Percentiles rank a stretch among this genome's conserved stretches.
Conservation (phyloP, 2,888 invertebrate species). For the Rhagium mordax region DNA sequence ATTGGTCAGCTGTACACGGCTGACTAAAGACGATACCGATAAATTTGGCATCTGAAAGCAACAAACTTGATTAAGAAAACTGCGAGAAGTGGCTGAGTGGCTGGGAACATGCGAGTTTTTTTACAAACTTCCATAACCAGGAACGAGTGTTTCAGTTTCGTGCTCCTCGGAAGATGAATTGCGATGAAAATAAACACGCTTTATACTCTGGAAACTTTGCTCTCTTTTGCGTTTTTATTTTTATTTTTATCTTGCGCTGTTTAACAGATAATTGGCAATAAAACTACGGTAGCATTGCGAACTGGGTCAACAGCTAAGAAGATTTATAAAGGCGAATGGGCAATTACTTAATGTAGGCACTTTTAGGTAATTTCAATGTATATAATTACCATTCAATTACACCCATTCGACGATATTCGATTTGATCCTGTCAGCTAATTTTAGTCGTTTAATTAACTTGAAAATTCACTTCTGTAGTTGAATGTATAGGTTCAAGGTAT, state of each 20-base stretch:
- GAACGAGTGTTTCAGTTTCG: slow-evolving; percentile 32
- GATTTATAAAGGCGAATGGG: not conserved
- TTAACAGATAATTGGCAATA: slow-evolving; percentile 33
- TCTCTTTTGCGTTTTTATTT: slow-evolving; percentile 19
- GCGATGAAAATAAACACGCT: slow-evolving; percentile 33
- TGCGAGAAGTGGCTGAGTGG: slow-evolving; percentile 38
- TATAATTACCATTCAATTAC: not conserved
- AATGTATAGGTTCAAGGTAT: too few relatives aligned
- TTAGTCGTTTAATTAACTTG: not conserved
- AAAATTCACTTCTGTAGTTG: not conserved
- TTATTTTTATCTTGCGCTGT: slow-evolving; percentile 25
- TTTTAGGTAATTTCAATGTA: not conserved
- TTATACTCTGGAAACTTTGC: slow-evolving; percentile 24
- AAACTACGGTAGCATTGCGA: slow-evolving; percentile 4
- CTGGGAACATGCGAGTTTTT: slow-evolving; percentile 33
- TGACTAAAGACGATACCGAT: slow-evolving; percentile 25
- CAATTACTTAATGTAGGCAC: slow-evolving; percentile 14
- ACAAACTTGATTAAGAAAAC: slow-evolving; percentile 50
- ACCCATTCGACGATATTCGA: not conserved
- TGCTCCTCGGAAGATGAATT: slow-evolving; percentile 25
- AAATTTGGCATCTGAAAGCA: slow-evolving; percentile 44
- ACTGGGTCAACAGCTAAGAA: slow-evolving; percentile 3
- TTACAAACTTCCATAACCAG: slow-evolving; percentile 30
- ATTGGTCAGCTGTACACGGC: not conserved
- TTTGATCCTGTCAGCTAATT: not conserved